Base-by-base conservation (phyloP, 1,140 invertebrate species). In the Mizuhopecten yessoensis region DNA sequence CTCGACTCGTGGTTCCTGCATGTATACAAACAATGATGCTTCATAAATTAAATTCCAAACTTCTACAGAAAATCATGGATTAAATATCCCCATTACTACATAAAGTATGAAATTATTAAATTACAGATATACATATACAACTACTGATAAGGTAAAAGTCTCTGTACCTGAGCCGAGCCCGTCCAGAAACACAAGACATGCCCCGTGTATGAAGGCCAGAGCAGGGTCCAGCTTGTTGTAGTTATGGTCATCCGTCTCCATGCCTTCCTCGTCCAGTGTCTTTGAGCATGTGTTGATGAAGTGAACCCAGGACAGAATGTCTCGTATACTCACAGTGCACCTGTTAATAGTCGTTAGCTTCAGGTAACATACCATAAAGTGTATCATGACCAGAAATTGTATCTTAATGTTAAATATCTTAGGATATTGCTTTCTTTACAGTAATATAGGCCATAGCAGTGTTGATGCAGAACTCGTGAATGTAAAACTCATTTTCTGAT, bases 221-320 rank as follows among this genome's bases (percentile, higher is more conserved):
- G 91, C 93, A 39, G 96, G 94, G 15, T 95, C 94, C 86, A 96
- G 91, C 29, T 88, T 87, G 33, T 91, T 91, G 39, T 90, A 91
- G 20, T 20, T 34, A 15, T 89, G 42, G 20, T 92, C 91, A 88
- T 90, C 89, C 34, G 89, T 93, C 49, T 92, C 93, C 93, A 93
- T 94, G 86, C 88, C 90, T 89, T 90, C 92, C 10, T 89, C 87
- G 13, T 92, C 92, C 7, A 92, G 13, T 13, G 93, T 93, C 34
- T 86, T 88, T 15, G 93, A 89, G 88, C 95, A 95, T 0, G 89
- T 92, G 90, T 96, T 99, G 88, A 99, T 98, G 95, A 99, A 99
- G 92, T 98, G 97, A 0, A 99, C 98, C 99, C 99, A 99, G 0
- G 98, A 98, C 33, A 99, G 96, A 88, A 99, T 97, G 96, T 99